Percentiles rank a stretch among this genome's conserved stretches.
Conservation (phyloP, 2,888 invertebrate genomes). For the Synergus umbraculus region DNA sequence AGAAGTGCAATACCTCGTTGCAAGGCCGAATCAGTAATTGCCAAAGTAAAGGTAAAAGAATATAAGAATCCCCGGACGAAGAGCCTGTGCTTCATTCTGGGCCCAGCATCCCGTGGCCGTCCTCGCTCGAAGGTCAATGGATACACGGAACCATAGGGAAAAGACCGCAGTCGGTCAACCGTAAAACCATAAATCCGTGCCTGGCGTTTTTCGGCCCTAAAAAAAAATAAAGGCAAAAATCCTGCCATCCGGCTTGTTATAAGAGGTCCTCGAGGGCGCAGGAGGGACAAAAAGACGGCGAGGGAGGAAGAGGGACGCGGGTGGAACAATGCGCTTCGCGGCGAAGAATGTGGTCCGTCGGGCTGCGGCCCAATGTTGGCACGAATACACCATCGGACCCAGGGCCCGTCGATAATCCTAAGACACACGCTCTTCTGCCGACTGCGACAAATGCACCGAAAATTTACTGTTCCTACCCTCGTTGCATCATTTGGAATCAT, state of each 20-base stretch:
- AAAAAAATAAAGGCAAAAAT: slow-evolving; percentile 67
- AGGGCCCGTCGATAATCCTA: slow-evolving; percentile 45
- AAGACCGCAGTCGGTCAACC: slow-evolving; percentile 76
- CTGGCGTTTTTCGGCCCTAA: slow-evolving; percentile 71
- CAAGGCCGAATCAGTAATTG: slow-evolving; percentile 32
- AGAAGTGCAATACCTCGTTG: slow-evolving; percentile 19
- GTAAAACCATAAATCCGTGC: slow-evolving; percentile 72
- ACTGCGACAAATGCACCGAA: slow-evolving; percentile 70
- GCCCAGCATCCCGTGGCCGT: not conserved
- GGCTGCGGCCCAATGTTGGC: slow-evolving; percentile 60
- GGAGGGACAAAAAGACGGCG: slow-evolving; percentile 53
- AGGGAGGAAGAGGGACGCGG: slow-evolving; percentile 57
- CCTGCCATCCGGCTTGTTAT: slow-evolving; percentile 71
- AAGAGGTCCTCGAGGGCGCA: slow-evolving; percentile 57
- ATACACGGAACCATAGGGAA: slow-evolving; percentile 61
- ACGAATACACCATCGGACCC: slow-evolving; percentile 46
- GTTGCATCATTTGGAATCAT: slow-evolving; percentile 64
- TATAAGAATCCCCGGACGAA: not conserved
- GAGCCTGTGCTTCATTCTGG: slow-evolving; percentile 5
- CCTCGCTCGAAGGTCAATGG: slow-evolving; percentile 66
- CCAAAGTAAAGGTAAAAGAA: slow-evolving; percentile 26
- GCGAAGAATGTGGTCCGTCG: slow-evolving; percentile 77
- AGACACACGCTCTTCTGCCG: slow-evolving; percentile 52
- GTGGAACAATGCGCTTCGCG: slow-evolving; percentile 76
- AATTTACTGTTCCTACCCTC: slow-evolving; percentile 68